Evolutionary conservation across 2,888 invertebrate species (phyloP).

Genomic region (Prosapia bicincta): DNA sequence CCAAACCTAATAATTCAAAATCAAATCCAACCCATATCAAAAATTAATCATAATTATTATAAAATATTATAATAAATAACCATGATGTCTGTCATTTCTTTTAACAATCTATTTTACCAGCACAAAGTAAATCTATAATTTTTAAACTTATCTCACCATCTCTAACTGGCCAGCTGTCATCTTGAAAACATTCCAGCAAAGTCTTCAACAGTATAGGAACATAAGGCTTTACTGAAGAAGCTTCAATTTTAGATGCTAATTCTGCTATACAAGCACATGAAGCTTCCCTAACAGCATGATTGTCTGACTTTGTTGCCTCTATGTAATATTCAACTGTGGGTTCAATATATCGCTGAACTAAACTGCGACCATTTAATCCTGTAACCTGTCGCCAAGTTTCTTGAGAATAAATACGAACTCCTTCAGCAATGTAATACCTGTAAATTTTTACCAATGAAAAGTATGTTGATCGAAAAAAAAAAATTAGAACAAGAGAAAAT

Average conservation of each 20-base stretch:
- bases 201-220: constrained; percentile 48
- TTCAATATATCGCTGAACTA: constrained; percentile 50
- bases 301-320: constrained; percentile 50
- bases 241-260: constrained; percentile 49
- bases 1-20: too few relatives aligned
- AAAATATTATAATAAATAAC: too few relatives aligned
- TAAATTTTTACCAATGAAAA: too few relatives aligned
- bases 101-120: too few relatives aligned
- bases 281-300: constrained; percentile 55
- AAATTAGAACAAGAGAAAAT: too few relatives aligned
- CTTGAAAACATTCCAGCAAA: constrained; percentile 50
- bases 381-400: constrained; percentile 52
- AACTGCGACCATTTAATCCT: constrained; percentile 46
- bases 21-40: too few relatives aligned
- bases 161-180: constrained; percentile 56
- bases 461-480: too few relatives aligned
- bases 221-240: constrained; percentile 45
- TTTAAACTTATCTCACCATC: constrained; percentile 48
- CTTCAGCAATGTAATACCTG: constrained; percentile 54
- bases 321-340: constrained; percentile 50
- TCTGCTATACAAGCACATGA: constrained; percentile 56
- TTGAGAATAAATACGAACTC: constrained; percentile 53
- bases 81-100: too few relatives aligned
- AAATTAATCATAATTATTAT: too few relatives aligned
- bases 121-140: neutral